These are phyloP conservation scores for Forpus xanthops DNA, from an alignment of 2,797 vertebrate species.

Conservation along the genomic window DNA sequence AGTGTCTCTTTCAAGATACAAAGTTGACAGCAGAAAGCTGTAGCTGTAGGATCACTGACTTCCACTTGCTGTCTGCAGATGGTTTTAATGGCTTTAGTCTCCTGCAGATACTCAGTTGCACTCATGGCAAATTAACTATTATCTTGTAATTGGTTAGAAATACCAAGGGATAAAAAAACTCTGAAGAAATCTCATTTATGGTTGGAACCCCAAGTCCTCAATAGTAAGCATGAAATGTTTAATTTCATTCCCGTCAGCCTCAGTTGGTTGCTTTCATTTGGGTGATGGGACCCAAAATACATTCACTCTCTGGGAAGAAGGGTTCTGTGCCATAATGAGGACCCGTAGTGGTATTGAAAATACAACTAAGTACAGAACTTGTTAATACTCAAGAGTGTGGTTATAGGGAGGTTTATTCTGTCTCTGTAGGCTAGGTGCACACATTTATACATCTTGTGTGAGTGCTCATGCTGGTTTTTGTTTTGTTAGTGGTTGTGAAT, in stretches of 20 bases:
- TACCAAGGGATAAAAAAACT: background rate
- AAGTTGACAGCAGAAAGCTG: background rate
- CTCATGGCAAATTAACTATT: background rate
- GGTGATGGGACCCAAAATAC: background rate
- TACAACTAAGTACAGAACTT: background rate
- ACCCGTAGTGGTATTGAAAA: background rate
- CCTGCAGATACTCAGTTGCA: background rate
- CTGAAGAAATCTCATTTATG: background rate
- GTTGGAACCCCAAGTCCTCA: background rate
- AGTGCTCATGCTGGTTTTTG: background rate
- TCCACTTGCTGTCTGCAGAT: background rate
- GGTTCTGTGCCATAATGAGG: background rate
- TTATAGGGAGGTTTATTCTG: background rate
- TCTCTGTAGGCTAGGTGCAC: background rate
- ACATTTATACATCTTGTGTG: background rate
- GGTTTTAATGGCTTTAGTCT: background rate
- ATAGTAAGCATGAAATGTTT: background rate
- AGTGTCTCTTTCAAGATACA: background rate
- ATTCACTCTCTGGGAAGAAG: background rate
- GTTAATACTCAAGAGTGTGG: background rate
- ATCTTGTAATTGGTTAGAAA: slow-evolving; percentile 17
- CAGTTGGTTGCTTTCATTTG: background rate
- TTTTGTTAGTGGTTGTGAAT: background rate
- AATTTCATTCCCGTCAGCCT: background rate
- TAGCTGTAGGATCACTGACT: background rate